A percentile compares a stretch with the other conserved stretches of the same genome.
These are phyloP conservation scores for Microplitis mediator DNA, from an alignment of 1,140 invertebrate species.

Conservation along the genomic window DNA sequence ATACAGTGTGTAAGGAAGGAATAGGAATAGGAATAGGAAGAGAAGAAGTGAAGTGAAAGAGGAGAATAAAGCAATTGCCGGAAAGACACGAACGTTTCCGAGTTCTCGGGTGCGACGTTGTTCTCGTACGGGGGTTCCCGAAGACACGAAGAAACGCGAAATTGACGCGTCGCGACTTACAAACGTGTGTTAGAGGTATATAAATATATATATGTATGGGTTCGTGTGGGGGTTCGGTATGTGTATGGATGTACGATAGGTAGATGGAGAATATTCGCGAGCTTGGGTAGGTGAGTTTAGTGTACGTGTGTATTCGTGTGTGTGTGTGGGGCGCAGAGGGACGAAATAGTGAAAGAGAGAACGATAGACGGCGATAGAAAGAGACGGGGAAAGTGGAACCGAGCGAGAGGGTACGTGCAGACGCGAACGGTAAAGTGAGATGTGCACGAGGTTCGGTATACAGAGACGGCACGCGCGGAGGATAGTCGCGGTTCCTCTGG, in stretches of 20 bases:
- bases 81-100: conserved; percentile 46
- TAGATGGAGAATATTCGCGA: conserved; percentile 35
- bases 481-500: conserved; percentile 36
- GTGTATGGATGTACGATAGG: neutral
- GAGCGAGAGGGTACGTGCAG: conserved; percentile 20
- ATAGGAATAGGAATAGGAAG: neutral
- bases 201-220: neutral
- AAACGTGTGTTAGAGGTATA: neutral
- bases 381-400: conserved; percentile 38
- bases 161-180: conserved; percentile 37
- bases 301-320: neutral
- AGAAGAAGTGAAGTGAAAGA: conserved; percentile 22
- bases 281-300: conserved; percentile 7
- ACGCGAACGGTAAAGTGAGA: conserved; percentile 11
- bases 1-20: neutral
- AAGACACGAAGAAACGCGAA: conserved; percentile 38
- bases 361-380: conserved; percentile 37
- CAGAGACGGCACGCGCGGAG: conserved; percentile 31
- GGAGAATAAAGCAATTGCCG: conserved; percentile 32
- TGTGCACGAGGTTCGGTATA: conserved; percentile 15
- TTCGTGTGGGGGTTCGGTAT: conserved; percentile 23
- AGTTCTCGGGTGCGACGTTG: conserved; percentile 33
- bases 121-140: conserved; percentile 8
- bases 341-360: conserved; percentile 23
- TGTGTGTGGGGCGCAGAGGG: neutral